Evolutionary conservation across 2,888 invertebrate species (phyloP), one percentile per base, ranked within the genome.

Genomic region (Entomobrya multifasciata): DNA sequence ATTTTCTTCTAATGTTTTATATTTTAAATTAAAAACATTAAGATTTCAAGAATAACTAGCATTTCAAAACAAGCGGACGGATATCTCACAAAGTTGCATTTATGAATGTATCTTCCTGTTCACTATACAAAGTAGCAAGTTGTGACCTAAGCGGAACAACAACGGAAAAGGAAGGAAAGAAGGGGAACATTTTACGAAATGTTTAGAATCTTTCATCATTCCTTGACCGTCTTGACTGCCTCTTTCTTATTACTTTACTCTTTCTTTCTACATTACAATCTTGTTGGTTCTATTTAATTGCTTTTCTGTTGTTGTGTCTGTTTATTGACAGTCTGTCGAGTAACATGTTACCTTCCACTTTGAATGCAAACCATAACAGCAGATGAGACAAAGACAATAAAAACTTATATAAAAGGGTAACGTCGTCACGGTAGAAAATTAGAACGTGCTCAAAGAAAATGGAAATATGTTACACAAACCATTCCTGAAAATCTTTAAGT

Each of bases 231-330:
- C 47, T 70, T 70, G n/a, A 44, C 62, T 55, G 47, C 62, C 30
- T 36, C 55, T 15, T 60, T 0, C 25, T 15, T 30, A 44, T 57
- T 10, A 36, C 30, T 47, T 55, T 30, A 52, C 67, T 22, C 30
- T 36, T 74, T n/a, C 20, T 27, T 47, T 47, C 60, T 44, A 36
- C 74, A 36, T 74, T 44, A 76, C 36, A 57, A 76, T 41, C 10
- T 44, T 22, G 52, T 41, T 20, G 30, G 55, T 57, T 17, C 11
- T 57, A 72, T 81, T 81, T 81, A 57, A 81, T 81, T 81, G 81
- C 81, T 81, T 70, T 57, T 55, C 72, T 72, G 70, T 81, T 72
- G 44, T n/a, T 81, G 67, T 70, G 79, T 52, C 36, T 70, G 49
- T 74, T 74, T 74, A 74, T 74, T 74, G 36, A 30, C 52, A 52